Evolutionary conservation across 2,797 vertebrate genomes (phyloP).

Genomic region (Clarias pachynema): DNA sequence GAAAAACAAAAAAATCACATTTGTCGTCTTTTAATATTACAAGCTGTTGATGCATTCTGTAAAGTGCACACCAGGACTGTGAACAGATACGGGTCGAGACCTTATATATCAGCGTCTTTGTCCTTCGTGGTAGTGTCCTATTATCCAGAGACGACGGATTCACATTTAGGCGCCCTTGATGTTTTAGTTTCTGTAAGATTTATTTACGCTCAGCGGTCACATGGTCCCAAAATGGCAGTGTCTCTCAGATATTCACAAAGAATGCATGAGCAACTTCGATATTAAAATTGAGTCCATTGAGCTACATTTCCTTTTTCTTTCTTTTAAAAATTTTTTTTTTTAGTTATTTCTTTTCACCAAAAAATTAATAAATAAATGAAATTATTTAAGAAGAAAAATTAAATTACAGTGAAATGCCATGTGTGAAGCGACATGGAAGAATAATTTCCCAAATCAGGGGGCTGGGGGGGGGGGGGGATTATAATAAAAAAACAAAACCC

Average conservation of each 20-base stretch:
- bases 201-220: conserved; percentile 58
- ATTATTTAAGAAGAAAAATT: background rate
- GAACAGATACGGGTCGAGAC: conserved; percentile 57
- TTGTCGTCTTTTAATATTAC: conserved; percentile 73
- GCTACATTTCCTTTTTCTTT: conserved; percentile 61
- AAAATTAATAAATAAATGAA: conserved; percentile 17
- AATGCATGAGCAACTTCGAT: conserved; percentile 72
- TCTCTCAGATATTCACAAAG: conserved; percentile 63
- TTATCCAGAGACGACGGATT: conserved; percentile 47
- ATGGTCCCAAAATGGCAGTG: conserved; percentile 62
- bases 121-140: conserved; percentile 42
- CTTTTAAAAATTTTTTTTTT: conserved; percentile 43
- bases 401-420: conserved; percentile 58
- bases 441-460: conserved; percentile 1
- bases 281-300: conserved; percentile 66
- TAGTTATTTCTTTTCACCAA: conserved; percentile 63
- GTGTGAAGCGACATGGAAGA: conserved; percentile 52
- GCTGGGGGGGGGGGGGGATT: too few species aligned
- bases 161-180: conserved; percentile 49
- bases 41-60: conserved; percentile 69
- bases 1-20: conserved; percentile 35
- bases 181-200: conserved; percentile 56
- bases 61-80: conserved; percentile 56
- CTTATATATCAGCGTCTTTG: conserved; percentile 49
- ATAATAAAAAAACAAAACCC: background rate